Conservation (phyloP, 2,888 invertebrate genomes). For the Cephus sareptanus region DNA sequence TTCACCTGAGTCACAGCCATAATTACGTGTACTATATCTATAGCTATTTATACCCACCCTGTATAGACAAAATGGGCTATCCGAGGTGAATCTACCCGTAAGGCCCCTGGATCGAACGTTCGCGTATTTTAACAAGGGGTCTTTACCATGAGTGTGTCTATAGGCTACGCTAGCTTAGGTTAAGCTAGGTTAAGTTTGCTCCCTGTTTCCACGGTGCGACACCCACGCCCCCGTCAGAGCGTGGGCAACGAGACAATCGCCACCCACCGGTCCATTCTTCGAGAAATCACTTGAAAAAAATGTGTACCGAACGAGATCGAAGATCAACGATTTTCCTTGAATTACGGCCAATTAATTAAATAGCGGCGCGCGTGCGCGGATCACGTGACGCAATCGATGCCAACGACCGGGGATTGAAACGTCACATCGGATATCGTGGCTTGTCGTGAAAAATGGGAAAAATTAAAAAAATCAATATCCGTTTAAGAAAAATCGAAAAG, state of each 20-base stretch:
- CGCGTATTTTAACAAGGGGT: not conserved
- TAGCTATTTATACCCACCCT: not conserved
- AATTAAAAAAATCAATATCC: too few species aligned
- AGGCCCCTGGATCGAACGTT: not conserved
- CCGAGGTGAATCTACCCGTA: not conserved
- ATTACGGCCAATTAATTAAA: constrained; percentile 62
- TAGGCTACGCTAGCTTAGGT: not conserved
- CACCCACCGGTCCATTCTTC: constrained; percentile 58
- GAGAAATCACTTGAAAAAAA: not conserved
- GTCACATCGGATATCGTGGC: too few species aligned
- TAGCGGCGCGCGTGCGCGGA: constrained; percentile 17
- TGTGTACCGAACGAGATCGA: constrained; percentile 29
- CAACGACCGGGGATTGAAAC: not conserved
- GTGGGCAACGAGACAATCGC: constrained; percentile 62
- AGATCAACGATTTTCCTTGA: constrained; percentile 60
- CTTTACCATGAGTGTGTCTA: not conserved
- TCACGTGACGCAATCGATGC: constrained; percentile 19
- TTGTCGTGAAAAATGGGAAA: too few species aligned
- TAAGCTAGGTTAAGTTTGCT: constrained; percentile 15
- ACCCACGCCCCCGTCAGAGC: constrained; percentile 49
- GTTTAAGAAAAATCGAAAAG: not conserved
- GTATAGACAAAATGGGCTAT: not conserved
- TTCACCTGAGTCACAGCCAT: not conserved
- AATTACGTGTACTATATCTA: not conserved
- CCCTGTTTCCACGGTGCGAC: constrained; percentile 31